Percentiles rank a stretch among this genome's conserved stretches.
These are phyloP conservation scores for Hirtodrosophila cameraria DNA, from an alignment of 2,888 invertebrate species.

Conservation along the genomic window DNA sequence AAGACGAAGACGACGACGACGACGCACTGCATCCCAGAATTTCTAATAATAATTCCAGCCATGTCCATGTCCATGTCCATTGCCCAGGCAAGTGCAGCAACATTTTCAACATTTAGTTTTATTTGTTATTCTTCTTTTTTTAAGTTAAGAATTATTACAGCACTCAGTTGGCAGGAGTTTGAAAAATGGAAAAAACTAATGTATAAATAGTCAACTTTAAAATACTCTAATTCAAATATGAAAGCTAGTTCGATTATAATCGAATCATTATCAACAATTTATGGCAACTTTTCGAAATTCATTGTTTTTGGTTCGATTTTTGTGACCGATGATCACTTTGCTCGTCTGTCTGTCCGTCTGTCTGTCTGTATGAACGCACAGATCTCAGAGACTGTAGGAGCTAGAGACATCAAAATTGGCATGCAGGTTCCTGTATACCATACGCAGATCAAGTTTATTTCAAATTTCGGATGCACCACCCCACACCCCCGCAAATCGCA, in stretches of 20 bases:
- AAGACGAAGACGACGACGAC: slow-evolving; percentile 15
- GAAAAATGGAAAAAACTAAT: background rate
- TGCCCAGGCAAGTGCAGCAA: slow-evolving; percentile 62
- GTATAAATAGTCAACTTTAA: slow-evolving; percentile 25
- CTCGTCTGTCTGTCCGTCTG: no score
- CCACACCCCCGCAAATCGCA: no score
- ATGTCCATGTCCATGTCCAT: slow-evolving; percentile 38
- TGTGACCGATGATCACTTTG: no score
- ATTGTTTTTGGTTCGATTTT: no score
- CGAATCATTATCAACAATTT: background rate
- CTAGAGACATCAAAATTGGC: no score
- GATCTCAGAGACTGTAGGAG: no score
- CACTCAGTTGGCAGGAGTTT: slow-evolving; percentile 55
- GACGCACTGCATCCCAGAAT: slow-evolving; percentile 72
- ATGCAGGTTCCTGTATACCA: no score
- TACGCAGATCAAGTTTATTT: no score
- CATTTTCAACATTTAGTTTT: slow-evolving; percentile 55
- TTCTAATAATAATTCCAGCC: slow-evolving; percentile 76
- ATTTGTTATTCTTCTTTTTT: slow-evolving; percentile 39
- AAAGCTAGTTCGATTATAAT: background rate
- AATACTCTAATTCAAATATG: slow-evolving; percentile 19
- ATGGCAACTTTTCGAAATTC: no score
- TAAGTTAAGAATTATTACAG: slow-evolving; percentile 67
- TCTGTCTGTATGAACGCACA: no score
- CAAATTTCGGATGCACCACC: no score